A percentile compares a stretch with the other conserved stretches of the same genome.
These are phyloP conservation scores for Hippolais icterina DNA, from an alignment of 2,113 vertebrate species.

Conservation along the genomic window DNA sequence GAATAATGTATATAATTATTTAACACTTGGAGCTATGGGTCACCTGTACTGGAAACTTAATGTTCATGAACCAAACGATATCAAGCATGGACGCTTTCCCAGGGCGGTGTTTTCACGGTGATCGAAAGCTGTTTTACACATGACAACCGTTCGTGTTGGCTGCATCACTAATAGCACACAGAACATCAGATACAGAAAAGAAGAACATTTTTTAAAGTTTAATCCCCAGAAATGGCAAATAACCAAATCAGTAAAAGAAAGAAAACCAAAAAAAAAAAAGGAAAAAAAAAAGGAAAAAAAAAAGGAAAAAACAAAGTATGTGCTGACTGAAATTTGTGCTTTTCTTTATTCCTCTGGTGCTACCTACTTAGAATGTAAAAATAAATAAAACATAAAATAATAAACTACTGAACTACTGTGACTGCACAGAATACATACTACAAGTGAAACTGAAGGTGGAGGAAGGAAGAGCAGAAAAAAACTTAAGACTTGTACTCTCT, in stretches of 20 bases:
- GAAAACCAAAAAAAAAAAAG: not conserved
- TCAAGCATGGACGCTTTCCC: constrained; percentile 99
- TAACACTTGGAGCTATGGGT: constrained; percentile 99
- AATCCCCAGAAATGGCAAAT: constrained; percentile 86
- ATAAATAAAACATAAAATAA: not conserved
- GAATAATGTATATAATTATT: constrained; percentile 95
- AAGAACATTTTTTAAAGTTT: constrained; percentile 99
- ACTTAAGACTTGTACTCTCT: not conserved
- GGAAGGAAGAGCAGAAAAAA: not conserved
- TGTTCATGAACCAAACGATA: constrained; percentile 99
- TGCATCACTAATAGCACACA: constrained; percentile 99
- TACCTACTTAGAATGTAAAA: constrained; percentile 53
- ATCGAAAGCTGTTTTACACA: constrained; percentile 99
- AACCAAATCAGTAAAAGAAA: constrained; percentile 78
- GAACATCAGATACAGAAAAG: constrained; percentile 99
- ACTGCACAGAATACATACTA: not conserved
- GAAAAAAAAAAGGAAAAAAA: not conserved
- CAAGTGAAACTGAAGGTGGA: not conserved
- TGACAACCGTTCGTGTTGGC: constrained; percentile 99
- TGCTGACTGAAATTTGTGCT: constrained; percentile 66
- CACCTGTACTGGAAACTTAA: constrained; percentile 99
- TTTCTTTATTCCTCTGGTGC: constrained; percentile 9
- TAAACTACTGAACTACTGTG: not conserved
- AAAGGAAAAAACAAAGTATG: constrained; percentile 29
- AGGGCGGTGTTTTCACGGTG: constrained; percentile 97